Evolutionary conservation across 2,888 invertebrate species (phyloP), one percentile per base, ranked within the genome.

Genomic region (Chrysolina haemoptera): DNA sequence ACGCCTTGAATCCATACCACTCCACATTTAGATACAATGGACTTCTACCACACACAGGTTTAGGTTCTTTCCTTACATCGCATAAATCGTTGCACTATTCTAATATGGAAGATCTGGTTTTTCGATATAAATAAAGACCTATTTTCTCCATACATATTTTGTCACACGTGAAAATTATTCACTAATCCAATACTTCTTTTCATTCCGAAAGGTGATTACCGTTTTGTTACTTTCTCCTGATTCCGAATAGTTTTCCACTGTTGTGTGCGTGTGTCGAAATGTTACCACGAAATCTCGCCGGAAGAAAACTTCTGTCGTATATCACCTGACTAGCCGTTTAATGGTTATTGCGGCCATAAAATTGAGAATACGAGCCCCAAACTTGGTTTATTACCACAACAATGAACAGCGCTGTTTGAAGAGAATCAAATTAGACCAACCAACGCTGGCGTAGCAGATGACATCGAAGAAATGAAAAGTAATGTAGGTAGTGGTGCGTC

Each of bases 281-380:
- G 22, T 22, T 22, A 12, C 22, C 20, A 66, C 27, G 35, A 66
- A 66, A 50, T 35, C 66, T 16, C 50, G 48, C 48, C 18, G 20
- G 22, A 10, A 18, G 35, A 66, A 66, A 66, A 71, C 27, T 65
- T 55, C 20, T 16, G 12, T 14, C 53, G 18, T 71, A 65, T 53
- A 65, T 69, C 20, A 66, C 71, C 71, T 71, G 71, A 71, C 71
- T 50, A 20, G 41, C 46, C 65, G 22, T 55, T 55, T 48, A 64
- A 55, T 63, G 65, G 71, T 65, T 71, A 71, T 71, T 50, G 65
- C 55, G 40, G 35, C 64, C 20, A 66, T 71, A 71, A 71, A 71
- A 71, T 65, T 27, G 50, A 71, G 68, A 64, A 35, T 53, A 55
- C 71, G 53, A 71, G 43, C 55, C 55, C 20, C 27, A 59, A 71